Evolutionary conservation across 2,888 invertebrate species (phyloP).

Genomic region (Mimumesa dahlbomi): DNA sequence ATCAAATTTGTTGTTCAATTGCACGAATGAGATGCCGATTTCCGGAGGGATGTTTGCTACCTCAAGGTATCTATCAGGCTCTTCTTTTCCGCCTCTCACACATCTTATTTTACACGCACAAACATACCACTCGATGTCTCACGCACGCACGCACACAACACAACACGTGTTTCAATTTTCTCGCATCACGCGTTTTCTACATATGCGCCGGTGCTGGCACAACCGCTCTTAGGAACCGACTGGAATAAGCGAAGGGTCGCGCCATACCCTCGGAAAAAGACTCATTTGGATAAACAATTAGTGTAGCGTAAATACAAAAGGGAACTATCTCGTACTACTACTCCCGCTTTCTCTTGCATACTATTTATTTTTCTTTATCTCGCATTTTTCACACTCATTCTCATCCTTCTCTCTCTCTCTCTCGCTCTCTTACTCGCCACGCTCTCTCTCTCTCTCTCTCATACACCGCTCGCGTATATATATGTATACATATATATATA

Average conservation of each 20-base stretch:
- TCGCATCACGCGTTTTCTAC: slow-evolving; percentile 4
- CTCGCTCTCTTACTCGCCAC: slow-evolving; percentile 4
- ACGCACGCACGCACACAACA: slow-evolving; percentile 11
- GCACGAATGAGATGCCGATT: too few relatives aligned
- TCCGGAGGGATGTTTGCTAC: too few relatives aligned
- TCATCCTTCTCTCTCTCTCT: slow-evolving; percentile 30
- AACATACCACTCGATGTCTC: slow-evolving; percentile 2
- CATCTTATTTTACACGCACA: slow-evolving; percentile 11
- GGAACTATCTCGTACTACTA: slow-evolving; percentile 26
- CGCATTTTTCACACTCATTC: slow-evolving; percentile 3
- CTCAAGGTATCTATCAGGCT: too few relatives aligned
- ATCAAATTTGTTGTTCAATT: too few relatives aligned
- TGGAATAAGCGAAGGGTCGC: slow-evolving; percentile 64
- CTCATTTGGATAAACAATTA: slow-evolving; percentile 53
- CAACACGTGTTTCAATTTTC: slow-evolving; percentile 8
- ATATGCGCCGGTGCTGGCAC: slow-evolving; percentile 30
- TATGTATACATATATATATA: slow-evolving; percentile 39
- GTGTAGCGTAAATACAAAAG: slow-evolving; percentile 36
- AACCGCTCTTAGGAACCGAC: slow-evolving; percentile 73
- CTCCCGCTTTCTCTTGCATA: slow-evolving; percentile 11
- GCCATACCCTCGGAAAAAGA: slow-evolving; percentile 20
- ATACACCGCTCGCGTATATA: slow-evolving; percentile 16
- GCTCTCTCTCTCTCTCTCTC: slow-evolving; percentile 1
- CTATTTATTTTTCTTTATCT: slow-evolving; percentile 17
- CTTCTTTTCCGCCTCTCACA: slow-evolving; percentile 12